These are phyloP conservation scores for Bombylius major DNA, from an alignment of 2,888 invertebrate species.

Conservation along the genomic window DNA sequence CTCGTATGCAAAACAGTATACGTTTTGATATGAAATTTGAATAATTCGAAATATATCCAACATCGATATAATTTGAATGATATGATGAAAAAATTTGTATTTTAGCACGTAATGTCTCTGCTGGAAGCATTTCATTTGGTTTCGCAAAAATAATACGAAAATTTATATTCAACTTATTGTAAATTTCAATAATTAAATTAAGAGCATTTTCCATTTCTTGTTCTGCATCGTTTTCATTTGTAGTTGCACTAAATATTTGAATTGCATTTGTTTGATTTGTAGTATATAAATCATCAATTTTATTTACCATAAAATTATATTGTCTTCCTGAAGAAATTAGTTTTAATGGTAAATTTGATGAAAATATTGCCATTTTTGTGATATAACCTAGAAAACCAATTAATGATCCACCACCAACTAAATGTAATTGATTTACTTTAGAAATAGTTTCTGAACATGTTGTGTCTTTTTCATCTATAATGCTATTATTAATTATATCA, in stretches of 20 bases:
- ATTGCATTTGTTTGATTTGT: conserved; percentile 56
- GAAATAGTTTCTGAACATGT: conserved; percentile 28
- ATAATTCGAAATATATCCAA: conserved; percentile 59
- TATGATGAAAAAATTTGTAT: conserved; percentile 64
- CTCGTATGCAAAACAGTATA: conserved; percentile 53
- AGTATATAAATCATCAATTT: conserved; percentile 45
- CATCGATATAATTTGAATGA: conserved; percentile 50
- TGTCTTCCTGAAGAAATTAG: conserved; percentile 58
- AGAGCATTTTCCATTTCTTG: conserved; percentile 44
- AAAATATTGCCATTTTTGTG: conserved; percentile 50
- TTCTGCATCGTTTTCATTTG: conserved; percentile 38
- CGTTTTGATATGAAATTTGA: conserved; percentile 67
- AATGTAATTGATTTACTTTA: conserved; percentile 49
- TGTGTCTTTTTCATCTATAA: conserved; percentile 40
- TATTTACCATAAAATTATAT: conserved; percentile 9
- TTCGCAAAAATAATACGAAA: conserved; percentile 50
- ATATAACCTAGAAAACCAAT: conserved; percentile 61
- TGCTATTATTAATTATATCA: conserved; percentile 24
- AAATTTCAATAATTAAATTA: conserved; percentile 42
- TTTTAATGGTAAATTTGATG: conserved; percentile 51
- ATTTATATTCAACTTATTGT: conserved; percentile 51
- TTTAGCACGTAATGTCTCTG: conserved; percentile 55
- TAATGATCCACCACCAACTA: conserved; percentile 63
- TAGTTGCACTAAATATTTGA: conserved; percentile 50
- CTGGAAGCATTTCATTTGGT: conserved; percentile 46